Evolutionary conservation across 2,888 invertebrate species (phyloP).

Genomic region (Idaea straminata): DNA sequence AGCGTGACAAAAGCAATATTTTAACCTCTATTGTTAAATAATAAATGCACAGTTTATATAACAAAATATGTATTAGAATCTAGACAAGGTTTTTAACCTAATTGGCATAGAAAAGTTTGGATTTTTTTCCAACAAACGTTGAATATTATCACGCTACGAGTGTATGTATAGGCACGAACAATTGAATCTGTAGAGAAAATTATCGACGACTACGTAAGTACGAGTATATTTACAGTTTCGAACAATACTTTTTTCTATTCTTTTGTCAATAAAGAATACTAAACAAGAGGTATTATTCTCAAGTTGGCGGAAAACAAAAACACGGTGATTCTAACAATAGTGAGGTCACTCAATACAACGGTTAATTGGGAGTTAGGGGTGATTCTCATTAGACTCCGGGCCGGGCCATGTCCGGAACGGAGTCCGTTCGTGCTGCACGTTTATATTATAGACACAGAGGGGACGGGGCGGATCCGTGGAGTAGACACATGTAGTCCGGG

Average conservation of each 20-base stretch:
- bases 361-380: conserved; percentile 36
- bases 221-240: neutral
- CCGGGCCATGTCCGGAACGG: no score
- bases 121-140: neutral
- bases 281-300: conserved; percentile 19
- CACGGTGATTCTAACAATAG: conserved; percentile 29
- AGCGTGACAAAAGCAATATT: neutral
- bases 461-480: no score
- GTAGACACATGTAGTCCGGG: no score
- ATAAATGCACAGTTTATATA: neutral
- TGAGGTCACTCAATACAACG: conserved; percentile 30
- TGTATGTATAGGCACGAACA: neutral
- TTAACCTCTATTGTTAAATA: neutral
- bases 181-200: conserved; percentile 6
- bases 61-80: neutral
- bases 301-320: conserved; percentile 20
- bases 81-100: neutral
- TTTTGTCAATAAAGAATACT: neutral
- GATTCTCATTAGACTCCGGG: conserved; percentile 19
- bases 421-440: no score
- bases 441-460: no score
- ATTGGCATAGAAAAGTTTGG: neutral
- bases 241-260: neutral
- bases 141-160: neutral
- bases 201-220: conserved; percentile 7